Conservation (phyloP, 2,797 vertebrate species). For the Ptychadena robeensis region DNA sequence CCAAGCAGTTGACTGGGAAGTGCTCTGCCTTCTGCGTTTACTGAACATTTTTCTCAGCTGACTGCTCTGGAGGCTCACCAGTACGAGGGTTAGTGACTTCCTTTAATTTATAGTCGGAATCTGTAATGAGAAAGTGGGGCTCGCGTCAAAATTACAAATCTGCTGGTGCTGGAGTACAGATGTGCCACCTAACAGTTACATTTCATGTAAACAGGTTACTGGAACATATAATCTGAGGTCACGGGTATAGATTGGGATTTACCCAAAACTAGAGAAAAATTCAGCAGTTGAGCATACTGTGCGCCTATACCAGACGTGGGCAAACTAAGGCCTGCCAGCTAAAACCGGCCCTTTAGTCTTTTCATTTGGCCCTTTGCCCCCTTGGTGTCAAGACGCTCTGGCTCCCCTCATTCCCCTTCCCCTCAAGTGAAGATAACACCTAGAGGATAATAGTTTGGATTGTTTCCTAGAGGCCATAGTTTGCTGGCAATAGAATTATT, state of each 20-base stretch:
- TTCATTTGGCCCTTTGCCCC: too few relatives aligned
- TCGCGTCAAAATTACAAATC: neutral
- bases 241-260: neutral
- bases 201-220: neutral
- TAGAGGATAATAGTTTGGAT: too few relatives aligned
- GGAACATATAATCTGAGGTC: neutral
- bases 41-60: constrained; percentile 28
- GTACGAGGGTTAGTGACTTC: constrained; percentile 25
- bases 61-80: constrained; percentile 48
- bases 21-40: constrained; percentile 61
- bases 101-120: constrained; percentile 36
- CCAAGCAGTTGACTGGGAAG: constrained; percentile 62
- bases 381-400: too few relatives aligned
- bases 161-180: too few relatives aligned
- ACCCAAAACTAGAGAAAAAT: neutral
- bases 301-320: too few relatives aligned
- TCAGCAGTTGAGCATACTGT: too few relatives aligned
- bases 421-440: too few relatives aligned
- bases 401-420: too few relatives aligned
- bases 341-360: too few relatives aligned
- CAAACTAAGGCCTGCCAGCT: too few relatives aligned
- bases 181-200: neutral
- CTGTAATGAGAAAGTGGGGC: constrained; percentile 5
- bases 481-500: too few relatives aligned
- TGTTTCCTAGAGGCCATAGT: too few relatives aligned